A percentile compares a stretch with the other conserved stretches of the same genome.
Conservation (phyloP, 2,888 invertebrate species). For the Odontocolon sp. region DNA sequence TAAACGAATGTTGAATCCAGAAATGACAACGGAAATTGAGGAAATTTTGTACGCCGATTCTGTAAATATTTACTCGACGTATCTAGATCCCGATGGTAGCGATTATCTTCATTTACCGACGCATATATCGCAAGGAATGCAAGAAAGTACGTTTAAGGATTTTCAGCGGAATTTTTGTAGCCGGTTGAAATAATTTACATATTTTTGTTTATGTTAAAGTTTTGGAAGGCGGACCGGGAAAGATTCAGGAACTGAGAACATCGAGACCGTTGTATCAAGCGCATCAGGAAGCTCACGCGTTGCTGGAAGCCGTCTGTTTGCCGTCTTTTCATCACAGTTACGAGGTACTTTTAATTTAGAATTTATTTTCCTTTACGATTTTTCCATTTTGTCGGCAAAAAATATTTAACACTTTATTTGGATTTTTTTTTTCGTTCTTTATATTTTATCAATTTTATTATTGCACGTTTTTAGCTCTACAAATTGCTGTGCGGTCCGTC, state of each 20-base stretch:
- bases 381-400: neutral
- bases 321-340: constrained; percentile 92
- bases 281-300: constrained; percentile 88
- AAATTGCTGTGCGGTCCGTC: constrained; percentile 87
- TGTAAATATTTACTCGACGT: constrained; percentile 86
- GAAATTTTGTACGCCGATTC: constrained; percentile 86
- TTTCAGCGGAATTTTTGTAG: neutral
- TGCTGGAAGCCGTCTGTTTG: constrained; percentile 88
- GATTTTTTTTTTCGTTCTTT: neutral
- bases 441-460: too few relatives aligned
- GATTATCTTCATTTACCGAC: constrained; percentile 81
- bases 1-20: constrained; percentile 89
- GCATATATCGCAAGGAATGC: constrained; percentile 76
- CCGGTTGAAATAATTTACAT: constrained; percentile 1
- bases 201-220: constrained; percentile 75
- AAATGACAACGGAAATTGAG: constrained; percentile 85
- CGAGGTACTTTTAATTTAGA: constrained; percentile 83
- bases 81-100: constrained; percentile 84
- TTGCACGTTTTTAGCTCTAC: constrained; percentile 88
- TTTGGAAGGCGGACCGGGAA: constrained; percentile 84
- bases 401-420: neutral
- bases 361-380: constrained; percentile 45
- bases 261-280: constrained; percentile 90
- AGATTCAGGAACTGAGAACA: constrained; percentile 87
- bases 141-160: constrained; percentile 67